Conservation (phyloP, 2,113 vertebrate species). For the Chauna torquata region DNA sequence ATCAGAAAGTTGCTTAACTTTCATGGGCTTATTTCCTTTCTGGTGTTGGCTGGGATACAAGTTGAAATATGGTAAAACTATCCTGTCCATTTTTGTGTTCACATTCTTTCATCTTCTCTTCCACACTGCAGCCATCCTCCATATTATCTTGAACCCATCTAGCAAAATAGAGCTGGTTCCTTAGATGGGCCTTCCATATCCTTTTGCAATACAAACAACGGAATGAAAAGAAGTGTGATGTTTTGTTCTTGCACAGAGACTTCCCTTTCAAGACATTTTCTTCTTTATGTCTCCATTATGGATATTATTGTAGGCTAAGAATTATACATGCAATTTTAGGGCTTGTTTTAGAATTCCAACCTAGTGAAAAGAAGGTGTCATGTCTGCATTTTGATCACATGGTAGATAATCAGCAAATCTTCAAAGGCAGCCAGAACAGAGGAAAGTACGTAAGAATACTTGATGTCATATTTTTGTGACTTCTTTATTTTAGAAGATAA, state of each 20-base stretch:
- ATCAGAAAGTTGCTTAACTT: background rate
- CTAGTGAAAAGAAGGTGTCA: background rate
- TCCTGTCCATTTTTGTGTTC: background rate
- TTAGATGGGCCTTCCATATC: background rate
- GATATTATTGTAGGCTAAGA: background rate
- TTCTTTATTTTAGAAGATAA: background rate
- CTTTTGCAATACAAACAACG: background rate
- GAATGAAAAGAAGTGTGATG: background rate
- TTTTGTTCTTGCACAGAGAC: background rate
- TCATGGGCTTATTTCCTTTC: background rate
- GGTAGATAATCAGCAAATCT: background rate
- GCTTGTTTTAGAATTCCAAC: background rate
- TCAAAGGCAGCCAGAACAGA: background rate
- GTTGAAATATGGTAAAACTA: background rate
- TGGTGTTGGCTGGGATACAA: background rate
- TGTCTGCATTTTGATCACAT: background rate
- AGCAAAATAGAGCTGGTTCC: background rate
- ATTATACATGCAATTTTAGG: background rate
- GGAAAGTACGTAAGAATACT: rapidly evolving
- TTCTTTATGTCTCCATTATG: rapidly evolving
- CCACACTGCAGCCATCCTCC: background rate
- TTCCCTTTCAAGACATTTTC: background rate
- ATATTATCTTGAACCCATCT: background rate
- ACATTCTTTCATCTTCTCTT: background rate
- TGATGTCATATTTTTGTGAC: background rate